phyloP scores from a whole-genome alignment of 1,140 invertebrate species.

The Drosophila arawakana region DNA sequence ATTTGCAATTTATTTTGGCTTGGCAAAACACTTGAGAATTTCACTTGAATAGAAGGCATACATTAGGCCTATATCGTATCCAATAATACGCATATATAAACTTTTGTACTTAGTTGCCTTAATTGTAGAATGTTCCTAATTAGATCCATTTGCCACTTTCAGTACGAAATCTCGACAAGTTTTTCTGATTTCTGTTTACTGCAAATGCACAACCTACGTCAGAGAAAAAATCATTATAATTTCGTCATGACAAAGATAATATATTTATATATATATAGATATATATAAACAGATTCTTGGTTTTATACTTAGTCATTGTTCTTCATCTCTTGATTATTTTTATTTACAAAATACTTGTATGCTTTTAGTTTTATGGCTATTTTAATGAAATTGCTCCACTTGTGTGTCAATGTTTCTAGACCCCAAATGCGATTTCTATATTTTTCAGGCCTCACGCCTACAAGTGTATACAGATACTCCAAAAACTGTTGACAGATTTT shows the following conservation, averaged over 20 bases:
- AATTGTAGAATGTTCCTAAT: constrained; percentile 41
- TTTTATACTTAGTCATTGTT: constrained; percentile 24
- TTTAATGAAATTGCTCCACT: constrained; percentile 34
- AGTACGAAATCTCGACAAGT: constrained; percentile 12
- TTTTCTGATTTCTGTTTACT: constrained; percentile 1
- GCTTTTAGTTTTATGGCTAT: constrained; percentile 45
- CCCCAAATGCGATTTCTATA: constrained; percentile 7
- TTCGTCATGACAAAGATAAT: constrained; percentile 22
- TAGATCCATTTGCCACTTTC: constrained; percentile 41
- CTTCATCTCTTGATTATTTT: constrained; percentile 18
- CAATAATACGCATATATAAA: constrained; percentile 6
- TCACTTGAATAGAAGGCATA: constrained; percentile 26
- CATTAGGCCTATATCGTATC: constrained; percentile 22
- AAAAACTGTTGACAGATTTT: constrained; percentile 10
- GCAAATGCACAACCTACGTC: constrained; percentile 19
- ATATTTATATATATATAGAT: not conserved
- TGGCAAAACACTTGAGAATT: constrained; percentile 42
- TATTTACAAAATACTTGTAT: not conserved
- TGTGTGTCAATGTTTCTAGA: constrained; percentile 24
- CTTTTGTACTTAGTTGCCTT: constrained; percentile 27
- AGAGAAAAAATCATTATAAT: constrained; percentile 9
- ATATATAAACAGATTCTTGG: not conserved
- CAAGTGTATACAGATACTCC: constrained; percentile 6
- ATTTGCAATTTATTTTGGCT: constrained; percentile 3
- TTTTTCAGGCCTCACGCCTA: not conserved